phyloP scores from a whole-genome alignment of 2,888 invertebrate genomes.

The Acrobeloides nanus region DNA sequence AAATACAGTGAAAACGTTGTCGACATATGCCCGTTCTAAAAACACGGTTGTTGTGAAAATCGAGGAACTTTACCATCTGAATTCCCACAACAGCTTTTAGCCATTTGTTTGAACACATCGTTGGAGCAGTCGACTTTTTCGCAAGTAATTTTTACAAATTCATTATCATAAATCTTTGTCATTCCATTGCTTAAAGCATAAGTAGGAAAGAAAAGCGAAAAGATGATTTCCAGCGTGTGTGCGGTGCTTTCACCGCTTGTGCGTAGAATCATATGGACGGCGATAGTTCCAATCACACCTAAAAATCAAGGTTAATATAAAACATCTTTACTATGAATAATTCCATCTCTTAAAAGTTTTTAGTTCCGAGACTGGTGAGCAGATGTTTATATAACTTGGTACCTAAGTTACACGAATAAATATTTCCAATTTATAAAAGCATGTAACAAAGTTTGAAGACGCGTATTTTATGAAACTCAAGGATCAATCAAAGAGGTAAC shows the following conservation, averaged over 20 bases:
- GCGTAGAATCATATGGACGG: slow-evolving; percentile 40
- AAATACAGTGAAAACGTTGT: too few species aligned
- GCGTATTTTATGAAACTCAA: too few species aligned
- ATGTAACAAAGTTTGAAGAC: too few species aligned
- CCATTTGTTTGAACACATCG: not conserved
- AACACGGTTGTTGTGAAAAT: not conserved
- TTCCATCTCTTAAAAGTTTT: too few species aligned
- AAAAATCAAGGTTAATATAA: too few species aligned
- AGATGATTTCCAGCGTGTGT: slow-evolving; percentile 21
- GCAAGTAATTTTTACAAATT: slow-evolving; percentile 35
- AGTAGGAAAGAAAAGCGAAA: slow-evolving; percentile 27
- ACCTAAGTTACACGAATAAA: too few species aligned
- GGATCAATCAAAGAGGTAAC: too few species aligned
- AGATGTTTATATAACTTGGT: too few species aligned
- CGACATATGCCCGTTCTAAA: not conserved
- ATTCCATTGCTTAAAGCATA: slow-evolving; percentile 24
- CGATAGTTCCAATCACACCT: slow-evolving; percentile 44
- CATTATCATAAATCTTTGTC: slow-evolving; percentile 34
- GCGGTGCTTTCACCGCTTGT: slow-evolving; percentile 22
- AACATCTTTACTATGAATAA: too few species aligned
- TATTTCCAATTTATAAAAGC: too few species aligned
- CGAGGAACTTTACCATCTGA: slow-evolving; percentile 6
- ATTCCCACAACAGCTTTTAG: slow-evolving; percentile 25
- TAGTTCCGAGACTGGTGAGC: too few species aligned
- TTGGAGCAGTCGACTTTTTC: slow-evolving; percentile 26